These are phyloP conservation scores for Achroia grisella DNA, from an alignment of 1,140 invertebrate genomes.

Conservation along the genomic window DNA sequence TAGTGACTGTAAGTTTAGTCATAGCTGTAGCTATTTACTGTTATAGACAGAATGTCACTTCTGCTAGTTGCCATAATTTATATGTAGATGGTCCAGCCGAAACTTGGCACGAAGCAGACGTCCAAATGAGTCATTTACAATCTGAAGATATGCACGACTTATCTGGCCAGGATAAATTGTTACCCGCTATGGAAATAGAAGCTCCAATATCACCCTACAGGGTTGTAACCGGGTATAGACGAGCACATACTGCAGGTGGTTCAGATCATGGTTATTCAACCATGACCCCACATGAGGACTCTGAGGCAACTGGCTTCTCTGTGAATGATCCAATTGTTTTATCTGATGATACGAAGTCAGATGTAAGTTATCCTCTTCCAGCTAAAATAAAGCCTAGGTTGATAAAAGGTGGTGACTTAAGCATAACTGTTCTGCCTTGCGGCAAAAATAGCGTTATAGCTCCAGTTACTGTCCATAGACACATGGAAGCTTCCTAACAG, in stretches of 20 bases:
- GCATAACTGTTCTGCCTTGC: conserved; percentile 68
- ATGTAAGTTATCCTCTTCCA: conserved; percentile 76
- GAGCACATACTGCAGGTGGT: conserved; percentile 86
- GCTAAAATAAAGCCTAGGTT: conserved; percentile 74
- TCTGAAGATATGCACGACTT: conserved; percentile 63
- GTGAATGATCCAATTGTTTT: conserved; percentile 76
- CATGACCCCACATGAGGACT: conserved; percentile 94
- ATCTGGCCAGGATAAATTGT: conserved; percentile 76
- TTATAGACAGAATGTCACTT: conserved; percentile 77
- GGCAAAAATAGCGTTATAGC: conserved; percentile 83
- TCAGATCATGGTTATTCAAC: conserved; percentile 96
- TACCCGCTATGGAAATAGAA: conserved; percentile 74
- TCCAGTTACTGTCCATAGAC: conserved; percentile 90
- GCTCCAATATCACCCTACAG: conserved; percentile 90
- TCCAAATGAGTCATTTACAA: conserved; percentile 63
- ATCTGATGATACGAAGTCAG: conserved; percentile 76
- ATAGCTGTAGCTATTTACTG: conserved; percentile 79
- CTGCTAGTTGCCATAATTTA: conserved; percentile 68
- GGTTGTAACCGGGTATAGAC: conserved; percentile 86
- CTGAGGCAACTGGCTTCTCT: conserved; percentile 85
- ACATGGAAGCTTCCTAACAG: conserved; percentile 80
- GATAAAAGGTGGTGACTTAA: conserved; percentile 47
- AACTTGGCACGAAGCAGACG: conserved; percentile 65
- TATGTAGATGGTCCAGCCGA: conserved; percentile 72
- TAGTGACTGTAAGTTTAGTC: conserved; percentile 76